These are phyloP conservation scores for Caenorhabditis sp. DNA, from an alignment of 2,888 invertebrate species.

Conservation along the genomic window DNA sequence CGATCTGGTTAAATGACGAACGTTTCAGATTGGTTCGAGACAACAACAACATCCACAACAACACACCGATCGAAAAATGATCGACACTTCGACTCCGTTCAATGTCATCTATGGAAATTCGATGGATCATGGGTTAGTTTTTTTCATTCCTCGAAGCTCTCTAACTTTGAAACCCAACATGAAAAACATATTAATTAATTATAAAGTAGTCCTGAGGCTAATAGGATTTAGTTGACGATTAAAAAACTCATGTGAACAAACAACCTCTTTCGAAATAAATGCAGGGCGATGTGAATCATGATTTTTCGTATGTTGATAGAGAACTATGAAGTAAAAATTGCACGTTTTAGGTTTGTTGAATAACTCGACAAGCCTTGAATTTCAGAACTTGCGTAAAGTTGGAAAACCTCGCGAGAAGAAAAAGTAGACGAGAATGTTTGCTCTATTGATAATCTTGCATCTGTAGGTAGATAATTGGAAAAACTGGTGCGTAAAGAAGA, in stretches of 20 bases:
- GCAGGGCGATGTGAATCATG: constrained; percentile 18
- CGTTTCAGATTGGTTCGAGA: not conserved
- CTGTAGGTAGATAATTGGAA: too few relatives aligned
- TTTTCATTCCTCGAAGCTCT: not conserved
- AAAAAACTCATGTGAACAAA: constrained; percentile 17
- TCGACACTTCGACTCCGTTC: constrained; percentile 37
- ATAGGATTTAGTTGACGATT: not conserved
- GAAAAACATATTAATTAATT: not conserved
- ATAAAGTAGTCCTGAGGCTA: not conserved
- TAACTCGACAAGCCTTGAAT: too few relatives aligned
- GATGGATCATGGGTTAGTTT: constrained; percentile 41
- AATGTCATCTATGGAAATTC: constrained; percentile 42
- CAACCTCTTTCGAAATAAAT: constrained; percentile 17
- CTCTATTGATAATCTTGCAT: too few relatives aligned
- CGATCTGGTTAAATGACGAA: too few relatives aligned
- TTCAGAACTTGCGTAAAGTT: too few relatives aligned
- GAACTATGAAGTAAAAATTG: too few relatives aligned
- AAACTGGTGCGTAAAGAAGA: too few relatives aligned
- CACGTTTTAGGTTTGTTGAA: too few relatives aligned
- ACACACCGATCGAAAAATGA: constrained; percentile 20
- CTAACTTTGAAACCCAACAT: too few relatives aligned
- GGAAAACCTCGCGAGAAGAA: too few relatives aligned
- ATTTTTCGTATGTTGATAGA: constrained; percentile 3
- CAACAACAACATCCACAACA: not conserved
- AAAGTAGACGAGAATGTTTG: too few relatives aligned